Base-by-base conservation (phyloP, 2,113 vertebrate genomes). In the Porphyrio hochstetteri region DNA sequence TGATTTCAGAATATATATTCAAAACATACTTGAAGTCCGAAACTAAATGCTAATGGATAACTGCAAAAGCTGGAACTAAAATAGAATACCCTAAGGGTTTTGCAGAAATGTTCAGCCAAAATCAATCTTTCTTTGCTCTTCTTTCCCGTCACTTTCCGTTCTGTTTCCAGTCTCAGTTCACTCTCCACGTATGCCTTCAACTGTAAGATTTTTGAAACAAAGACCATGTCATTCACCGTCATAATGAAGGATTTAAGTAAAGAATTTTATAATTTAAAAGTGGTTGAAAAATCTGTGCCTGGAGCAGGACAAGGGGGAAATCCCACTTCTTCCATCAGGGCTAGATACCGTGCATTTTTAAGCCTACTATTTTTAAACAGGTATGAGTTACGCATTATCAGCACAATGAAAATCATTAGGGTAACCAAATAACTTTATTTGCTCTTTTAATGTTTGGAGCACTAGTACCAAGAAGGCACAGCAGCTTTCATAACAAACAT, bases 401-500 rank as follows among this genome's bases (percentile, higher is more conserved):
- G 59, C 67, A 76, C 85, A 69, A 40, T 13, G 8, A 79, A 89
- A 89, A 55, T 65, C 35, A 10, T 46, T 50, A 52, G 87, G 13
- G 24, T 40, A 79, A 88, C 57, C 85, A 94, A 94, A 93, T 53
- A 80, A 92, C 75, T 85, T 91, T 38, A 33, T 81, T 92, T 75
- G 46, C 28, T 82, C 42, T 68, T 87, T 52, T 68, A 52, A 27
- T 87, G 36, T 88, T 86, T 77, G 59, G 71, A 93, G 55, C 59
- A 72, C 82, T 92, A 93, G 90, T 72, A 82, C 70, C 90, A 95
- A 82, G 65, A 53, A 76, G 63, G 70, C 61, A 85, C 40, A 79
- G 79, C 67, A 93, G 79, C 88, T 94, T 94, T 94, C 82, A 88
- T 61, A 96, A 93, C 90, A 96, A 97, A 96, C 44, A 50, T 5